Evolutionary conservation across 2,113 vertebrate species (phyloP).

Genomic region (Nasalis larvatus): DNA sequence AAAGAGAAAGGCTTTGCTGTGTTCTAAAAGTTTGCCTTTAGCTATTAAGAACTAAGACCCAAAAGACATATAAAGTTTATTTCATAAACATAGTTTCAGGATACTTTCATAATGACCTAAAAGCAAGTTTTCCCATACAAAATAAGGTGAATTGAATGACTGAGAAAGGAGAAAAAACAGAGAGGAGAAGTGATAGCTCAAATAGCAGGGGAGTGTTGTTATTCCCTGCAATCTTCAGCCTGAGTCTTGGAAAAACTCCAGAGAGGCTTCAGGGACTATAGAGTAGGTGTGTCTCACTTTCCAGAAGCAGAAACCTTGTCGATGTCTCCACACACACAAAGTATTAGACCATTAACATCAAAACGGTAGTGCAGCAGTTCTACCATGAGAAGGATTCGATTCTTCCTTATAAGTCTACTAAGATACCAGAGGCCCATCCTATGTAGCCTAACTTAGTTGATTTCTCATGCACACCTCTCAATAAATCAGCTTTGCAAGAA

Average conservation of each 20-base stretch:
- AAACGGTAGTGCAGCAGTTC: rapidly evolving
- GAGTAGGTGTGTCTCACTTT: neutral
- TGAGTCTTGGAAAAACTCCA: neutral
- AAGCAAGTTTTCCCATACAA: neutral
- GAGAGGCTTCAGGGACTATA: neutral
- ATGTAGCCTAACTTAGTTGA: neutral
- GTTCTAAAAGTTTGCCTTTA: slow-evolving; percentile 59
- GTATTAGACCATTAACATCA: neutral
- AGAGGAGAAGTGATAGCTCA: neutral
- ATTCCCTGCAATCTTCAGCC: rapidly evolving
- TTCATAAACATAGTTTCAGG: slow-evolving; percentile 40
- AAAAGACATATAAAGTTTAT: slow-evolving; percentile 37
- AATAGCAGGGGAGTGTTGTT: neutral
- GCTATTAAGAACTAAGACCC: slow-evolving; percentile 58
- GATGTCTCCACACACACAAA: neutral
- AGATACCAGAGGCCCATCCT: neutral
- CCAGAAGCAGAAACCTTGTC: neutral
- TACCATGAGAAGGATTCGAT: neutral
- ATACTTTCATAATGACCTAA: slow-evolving; percentile 50
- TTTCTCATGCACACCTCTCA: neutral
- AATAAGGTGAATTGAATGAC: neutral
- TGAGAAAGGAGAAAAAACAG: neutral
- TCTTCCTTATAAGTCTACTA: neutral
- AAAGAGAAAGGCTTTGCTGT: slow-evolving; percentile 40
- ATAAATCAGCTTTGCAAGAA: neutral